Evolutionary conservation across 2,113 vertebrate genomes (phyloP).

Genomic region (Macrotis lagotis): DNA sequence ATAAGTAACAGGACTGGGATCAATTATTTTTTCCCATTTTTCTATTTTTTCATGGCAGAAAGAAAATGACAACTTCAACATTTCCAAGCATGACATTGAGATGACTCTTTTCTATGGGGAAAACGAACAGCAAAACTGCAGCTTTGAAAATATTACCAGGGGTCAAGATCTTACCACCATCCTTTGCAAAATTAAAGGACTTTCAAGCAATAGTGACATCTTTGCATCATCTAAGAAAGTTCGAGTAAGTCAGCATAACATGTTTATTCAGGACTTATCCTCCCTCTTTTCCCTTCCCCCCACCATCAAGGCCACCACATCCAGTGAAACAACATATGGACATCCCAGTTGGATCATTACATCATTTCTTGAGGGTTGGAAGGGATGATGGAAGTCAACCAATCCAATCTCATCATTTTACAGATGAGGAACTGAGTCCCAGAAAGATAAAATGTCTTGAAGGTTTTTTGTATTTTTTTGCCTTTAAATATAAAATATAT

Average conservation of each 20-base stretch:
- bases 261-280: not conserved
- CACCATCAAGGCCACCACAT: not conserved
- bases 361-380: not conserved
- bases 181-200: constrained; percentile 85
- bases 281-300: not conserved
- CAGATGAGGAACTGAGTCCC: not conserved
- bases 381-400: not conserved
- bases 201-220: constrained; percentile 70
- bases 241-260: constrained; percentile 79
- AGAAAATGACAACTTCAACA: constrained; percentile 89
- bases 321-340: not conserved
- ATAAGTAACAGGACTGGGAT: not conserved
- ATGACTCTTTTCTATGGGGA: constrained; percentile 79
- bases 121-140: constrained; percentile 81
- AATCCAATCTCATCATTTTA: not conserved
- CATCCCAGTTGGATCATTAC: not conserved
- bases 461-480: constrained; percentile 39
- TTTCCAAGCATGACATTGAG: constrained; percentile 85
- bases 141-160: constrained; percentile 80
- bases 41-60: constrained; percentile 84
- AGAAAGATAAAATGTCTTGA: not conserved
- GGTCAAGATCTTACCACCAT: constrained; percentile 84
- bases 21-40: constrained; percentile 32
- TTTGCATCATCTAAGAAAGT: constrained; percentile 82
- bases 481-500: constrained; percentile 43